A percentile compares a stretch with the other conserved stretches of the same genome.
Evolutionary conservation across 1,140 invertebrate species (phyloP).

Genomic region (Mactra quadrangularis): DNA sequence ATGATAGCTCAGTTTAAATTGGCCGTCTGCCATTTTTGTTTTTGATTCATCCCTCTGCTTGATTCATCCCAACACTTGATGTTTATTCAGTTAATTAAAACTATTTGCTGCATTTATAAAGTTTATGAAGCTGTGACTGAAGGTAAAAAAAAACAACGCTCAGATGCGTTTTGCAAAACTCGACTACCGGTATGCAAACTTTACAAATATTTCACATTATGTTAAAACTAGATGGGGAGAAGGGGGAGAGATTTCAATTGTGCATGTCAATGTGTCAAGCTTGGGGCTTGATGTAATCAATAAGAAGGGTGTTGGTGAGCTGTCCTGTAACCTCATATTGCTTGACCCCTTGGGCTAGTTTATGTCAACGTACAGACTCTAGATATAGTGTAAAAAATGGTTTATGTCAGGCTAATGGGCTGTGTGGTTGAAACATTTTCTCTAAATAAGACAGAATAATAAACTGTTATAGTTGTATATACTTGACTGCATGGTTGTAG

Average conservation of each 20-base stretch:
- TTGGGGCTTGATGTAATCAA: slow-evolving; percentile 13
- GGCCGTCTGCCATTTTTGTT: too few relatives aligned
- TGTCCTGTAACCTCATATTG: slow-evolving; percentile 33
- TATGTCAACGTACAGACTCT: slow-evolving; percentile 34
- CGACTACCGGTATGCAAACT: too few relatives aligned
- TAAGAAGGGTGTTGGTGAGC: slow-evolving; percentile 42
- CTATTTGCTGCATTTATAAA: too few relatives aligned
- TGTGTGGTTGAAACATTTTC: slow-evolving; percentile 4
- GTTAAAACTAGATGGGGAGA: too few relatives aligned
- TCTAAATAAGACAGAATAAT: slow-evolving; percentile 32
- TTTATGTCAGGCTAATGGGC: slow-evolving; percentile 39
- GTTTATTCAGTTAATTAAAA: too few relatives aligned
- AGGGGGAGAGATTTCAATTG: slow-evolving; percentile 13
- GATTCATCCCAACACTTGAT: too few relatives aligned
- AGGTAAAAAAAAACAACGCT: too few relatives aligned
- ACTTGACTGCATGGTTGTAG: background rate
- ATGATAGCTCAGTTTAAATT: too few relatives aligned
- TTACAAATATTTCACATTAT: too few relatives aligned
- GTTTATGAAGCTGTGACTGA: too few relatives aligned
- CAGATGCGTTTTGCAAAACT: too few relatives aligned
- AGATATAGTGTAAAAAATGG: slow-evolving; percentile 46
- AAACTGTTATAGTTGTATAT: slow-evolving; percentile 36
- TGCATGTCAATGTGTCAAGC: slow-evolving; percentile 4
- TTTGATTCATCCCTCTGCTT: too few relatives aligned
- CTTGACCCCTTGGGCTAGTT: slow-evolving; percentile 34